phyloP scores from a whole-genome alignment of 2,113 vertebrate species.

The Takifugu bimaculatus region DNA sequence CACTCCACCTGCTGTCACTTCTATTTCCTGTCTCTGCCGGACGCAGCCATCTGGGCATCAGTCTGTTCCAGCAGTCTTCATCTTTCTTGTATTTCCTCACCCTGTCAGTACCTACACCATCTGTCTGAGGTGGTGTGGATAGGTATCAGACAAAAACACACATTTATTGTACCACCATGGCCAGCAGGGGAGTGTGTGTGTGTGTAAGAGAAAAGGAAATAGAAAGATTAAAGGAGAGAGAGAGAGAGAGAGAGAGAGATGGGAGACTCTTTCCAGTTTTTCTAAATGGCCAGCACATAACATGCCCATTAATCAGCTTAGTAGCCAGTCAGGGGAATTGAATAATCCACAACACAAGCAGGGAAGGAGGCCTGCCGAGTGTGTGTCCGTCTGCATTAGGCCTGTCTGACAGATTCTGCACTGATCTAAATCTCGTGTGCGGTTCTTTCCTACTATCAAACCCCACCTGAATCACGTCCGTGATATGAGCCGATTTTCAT shows the following conservation, averaged over 20 bases:
- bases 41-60: conserved; percentile 72
- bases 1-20: conserved; percentile 65
- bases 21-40: conserved; percentile 63
- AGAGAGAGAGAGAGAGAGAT: too few relatives aligned
- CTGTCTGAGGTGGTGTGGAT: conserved; percentile 56
- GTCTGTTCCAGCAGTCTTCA: conserved; percentile 64
- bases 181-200: conserved; percentile 19
- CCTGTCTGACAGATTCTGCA: conserved; percentile 33
- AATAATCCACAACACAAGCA: conserved; percentile 67
- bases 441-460: conserved; percentile 15
- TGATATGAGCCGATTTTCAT: conserved; percentile 2
- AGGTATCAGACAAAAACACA: conserved; percentile 51
- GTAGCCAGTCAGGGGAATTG: conserved; percentile 62
- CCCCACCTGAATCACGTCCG: conserved; percentile 16
- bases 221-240: too few relatives aligned
- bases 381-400: conserved; percentile 37
- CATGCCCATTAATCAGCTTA: conserved; percentile 62
- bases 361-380: conserved; percentile 48
- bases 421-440: conserved; percentile 27
- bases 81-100: conserved; percentile 15
- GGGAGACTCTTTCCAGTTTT: conserved; percentile 42
- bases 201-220: neutral
- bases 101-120: conserved; percentile 54
- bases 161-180: conserved; percentile 19
- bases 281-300: conserved; percentile 64